These are phyloP conservation scores for Vireo altiloquus DNA, from an alignment of 2,113 vertebrate species.

Conservation along the genomic window DNA sequence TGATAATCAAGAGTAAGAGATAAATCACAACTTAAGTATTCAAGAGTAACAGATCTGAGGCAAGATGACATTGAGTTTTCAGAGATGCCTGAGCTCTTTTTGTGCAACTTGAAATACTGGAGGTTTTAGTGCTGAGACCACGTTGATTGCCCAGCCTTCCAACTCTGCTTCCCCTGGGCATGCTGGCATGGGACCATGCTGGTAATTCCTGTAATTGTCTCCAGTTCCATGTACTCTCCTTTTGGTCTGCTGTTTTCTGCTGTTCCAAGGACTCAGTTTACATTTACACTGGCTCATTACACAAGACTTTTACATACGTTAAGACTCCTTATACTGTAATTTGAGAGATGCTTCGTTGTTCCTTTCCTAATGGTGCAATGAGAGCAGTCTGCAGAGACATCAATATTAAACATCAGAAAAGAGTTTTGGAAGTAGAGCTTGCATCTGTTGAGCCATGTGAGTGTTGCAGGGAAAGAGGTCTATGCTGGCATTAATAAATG, in stretches of 20 bases:
- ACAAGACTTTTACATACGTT: neutral
- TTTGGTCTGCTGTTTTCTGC: neutral
- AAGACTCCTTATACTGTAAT: neutral
- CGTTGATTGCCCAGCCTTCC: neutral
- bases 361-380: neutral
- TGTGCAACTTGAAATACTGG: neutral
- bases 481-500: neutral
- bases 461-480: neutral
- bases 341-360: neutral
- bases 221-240: neutral
- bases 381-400: neutral
- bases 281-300: neutral
- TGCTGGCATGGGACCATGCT: neutral
- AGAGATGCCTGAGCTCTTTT: neutral
- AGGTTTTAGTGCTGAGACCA: neutral
- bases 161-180: neutral
- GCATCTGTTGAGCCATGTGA: neutral
- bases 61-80: neutral
- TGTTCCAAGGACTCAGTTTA: neutral
- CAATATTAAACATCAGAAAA: slow-evolving; percentile 23
- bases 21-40: neutral
- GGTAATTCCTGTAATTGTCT: neutral
- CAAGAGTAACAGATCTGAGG: neutral
- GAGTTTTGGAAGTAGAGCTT: neutral
- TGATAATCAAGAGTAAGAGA: neutral